Base-by-base conservation (phyloP, 2,888 invertebrate genomes). In the Harpalus rubripes region DNA sequence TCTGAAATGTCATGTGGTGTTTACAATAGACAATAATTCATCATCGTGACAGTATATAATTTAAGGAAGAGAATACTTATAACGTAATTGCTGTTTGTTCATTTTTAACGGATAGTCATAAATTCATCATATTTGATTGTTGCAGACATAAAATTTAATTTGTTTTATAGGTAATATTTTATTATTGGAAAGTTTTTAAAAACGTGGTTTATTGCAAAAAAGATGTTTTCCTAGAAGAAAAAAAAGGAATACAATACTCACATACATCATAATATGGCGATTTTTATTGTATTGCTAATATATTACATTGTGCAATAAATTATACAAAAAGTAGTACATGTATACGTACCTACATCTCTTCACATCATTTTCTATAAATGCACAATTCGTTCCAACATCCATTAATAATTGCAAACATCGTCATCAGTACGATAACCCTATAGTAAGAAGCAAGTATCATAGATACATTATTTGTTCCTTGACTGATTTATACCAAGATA, bases 1-100 rank as follows among this genome's bases (percentile, higher is more conserved):
- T 81, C 16, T 63, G 52, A 22, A 81, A 81, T 15, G 52, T 52
- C 6, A 41, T 80, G 44, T 12, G 6, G 4, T 68, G 32, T 65
- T 68, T 18, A 81, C 81, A 81, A 81, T 81, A 81, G 56, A 68
- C 26, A 16, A 68, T 81, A 81, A 81, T 41, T 80, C 80, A 81
- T 68, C 44, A 52, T 16, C 12, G 12, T 68, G 81, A 68, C 81
- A 81, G 81, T n/a, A 39, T 81, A 68, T 81, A 26, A 81, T 81
- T 68, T 81, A 63, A 81, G 78, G 16, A 78, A 58, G 16, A 58
- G 58, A 56, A 18, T 18, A 78, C 7, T 61, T 59, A 61, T 26
- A 81, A 63, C 63, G 61, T 81, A 81, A 52, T 81, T 78, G 58
- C 26, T 78, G n/a, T 22, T 68, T 81, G 44, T 81, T 56, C 32